A percentile compares a stretch with the other conserved stretches of the same genome.
These are phyloP conservation scores for Prionailurus bengalensis DNA, from an alignment of 2,113 vertebrate species.

Conservation along the genomic window DNA sequence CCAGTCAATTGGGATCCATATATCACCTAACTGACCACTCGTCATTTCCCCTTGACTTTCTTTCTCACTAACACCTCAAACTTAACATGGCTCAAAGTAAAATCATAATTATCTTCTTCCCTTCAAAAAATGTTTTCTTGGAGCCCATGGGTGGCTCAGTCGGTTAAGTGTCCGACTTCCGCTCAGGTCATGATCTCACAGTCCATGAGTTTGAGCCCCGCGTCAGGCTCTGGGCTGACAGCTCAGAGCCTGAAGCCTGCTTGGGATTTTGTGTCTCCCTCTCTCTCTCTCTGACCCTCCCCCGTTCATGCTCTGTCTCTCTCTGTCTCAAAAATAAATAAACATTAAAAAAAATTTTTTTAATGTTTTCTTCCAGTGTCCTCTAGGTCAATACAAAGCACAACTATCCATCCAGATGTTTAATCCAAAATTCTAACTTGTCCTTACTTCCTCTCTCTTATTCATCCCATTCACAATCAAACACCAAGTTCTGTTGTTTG, in stretches of 20 bases:
- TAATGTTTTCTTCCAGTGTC: neutral
- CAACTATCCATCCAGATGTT: neutral
- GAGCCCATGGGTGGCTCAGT: too few relatives aligned
- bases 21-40: neutral
- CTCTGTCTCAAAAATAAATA: too few relatives aligned
- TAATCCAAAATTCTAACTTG: neutral
- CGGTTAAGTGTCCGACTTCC: too few relatives aligned
- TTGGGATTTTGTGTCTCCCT: too few relatives aligned
- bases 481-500: neutral
- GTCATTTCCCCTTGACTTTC: neutral
- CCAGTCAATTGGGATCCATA: neutral
- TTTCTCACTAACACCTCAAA: neutral
- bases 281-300: too few relatives aligned
- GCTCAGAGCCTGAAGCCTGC: too few relatives aligned
- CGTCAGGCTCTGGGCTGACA: too few relatives aligned
- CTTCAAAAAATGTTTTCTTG: neutral
- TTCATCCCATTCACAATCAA: neutral
- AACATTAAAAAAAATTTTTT: too few relatives aligned
- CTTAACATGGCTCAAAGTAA: neutral
- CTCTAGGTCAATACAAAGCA: neutral
- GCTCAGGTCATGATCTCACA: too few relatives aligned
- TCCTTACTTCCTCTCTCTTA: too few relatives aligned
- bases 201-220: too few relatives aligned
- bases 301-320: too few relatives aligned
- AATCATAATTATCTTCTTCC: neutral